Percentiles rank a stretch among this genome's conserved stretches.
phyloP scores from a whole-genome alignment of 2,113 vertebrate species.

The Rhinoderma darwinii region DNA sequence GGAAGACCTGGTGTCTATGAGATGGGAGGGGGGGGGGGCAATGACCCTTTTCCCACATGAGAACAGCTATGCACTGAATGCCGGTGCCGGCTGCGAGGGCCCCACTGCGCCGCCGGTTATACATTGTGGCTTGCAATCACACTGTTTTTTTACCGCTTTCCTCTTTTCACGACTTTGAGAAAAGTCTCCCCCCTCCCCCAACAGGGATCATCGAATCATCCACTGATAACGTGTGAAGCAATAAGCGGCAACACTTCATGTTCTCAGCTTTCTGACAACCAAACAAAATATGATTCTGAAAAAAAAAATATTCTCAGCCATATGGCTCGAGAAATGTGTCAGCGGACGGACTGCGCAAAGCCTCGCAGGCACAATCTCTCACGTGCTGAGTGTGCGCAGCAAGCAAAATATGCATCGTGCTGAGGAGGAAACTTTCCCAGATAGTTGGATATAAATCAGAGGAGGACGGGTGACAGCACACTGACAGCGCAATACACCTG shows the following conservation, averaged over 20 bases:
- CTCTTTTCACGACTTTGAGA: neutral
- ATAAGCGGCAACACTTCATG: slow-evolving; percentile 51
- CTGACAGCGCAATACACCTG: too few relatives aligned
- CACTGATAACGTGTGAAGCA: slow-evolving; percentile 49
- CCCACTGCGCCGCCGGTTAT: too few relatives aligned
- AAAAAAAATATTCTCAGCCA: slow-evolving; percentile 1
- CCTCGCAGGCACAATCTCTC: slow-evolving; percentile 30
- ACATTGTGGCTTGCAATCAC: neutral
- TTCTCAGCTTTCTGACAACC: slow-evolving; percentile 58
- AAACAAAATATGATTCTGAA: slow-evolving; percentile 42
- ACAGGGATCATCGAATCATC: slow-evolving; percentile 38
- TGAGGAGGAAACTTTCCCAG: neutral
- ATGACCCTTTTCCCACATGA: neutral
- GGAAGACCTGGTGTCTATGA: too few relatives aligned
- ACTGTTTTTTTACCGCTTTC: neutral
- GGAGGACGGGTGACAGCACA: too few relatives aligned
- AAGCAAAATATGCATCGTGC: slow-evolving; percentile 13
- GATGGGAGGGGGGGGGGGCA: too few relatives aligned
- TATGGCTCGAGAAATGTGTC: slow-evolving; percentile 50
- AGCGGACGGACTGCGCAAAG: slow-evolving; percentile 3
- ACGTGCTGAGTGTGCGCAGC: slow-evolving; percentile 4
- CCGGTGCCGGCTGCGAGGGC: too few relatives aligned
- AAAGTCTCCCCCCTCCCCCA: neutral
- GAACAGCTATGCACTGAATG: neutral
- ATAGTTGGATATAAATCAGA: neutral